Evolutionary conservation across 92 coral and sea anemone genomes (phyloP).

Genomic region (Zoanthus solanderi): DNA sequence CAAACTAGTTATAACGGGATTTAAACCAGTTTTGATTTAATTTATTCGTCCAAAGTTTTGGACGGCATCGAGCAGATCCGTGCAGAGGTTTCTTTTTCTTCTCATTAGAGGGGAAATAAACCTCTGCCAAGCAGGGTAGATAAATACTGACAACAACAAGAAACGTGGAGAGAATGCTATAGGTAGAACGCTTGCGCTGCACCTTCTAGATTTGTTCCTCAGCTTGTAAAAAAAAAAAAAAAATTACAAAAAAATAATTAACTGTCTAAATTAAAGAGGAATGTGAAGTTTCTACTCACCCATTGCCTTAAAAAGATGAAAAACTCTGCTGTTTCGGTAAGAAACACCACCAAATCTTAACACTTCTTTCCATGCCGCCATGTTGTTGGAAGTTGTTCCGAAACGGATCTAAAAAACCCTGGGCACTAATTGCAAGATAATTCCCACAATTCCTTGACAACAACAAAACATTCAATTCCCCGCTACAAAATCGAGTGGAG

Average conservation of each 20-base stretch:
- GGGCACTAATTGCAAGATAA: neutral
- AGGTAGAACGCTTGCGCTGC: too few species aligned
- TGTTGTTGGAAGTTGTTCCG: slow-evolving; percentile 53
- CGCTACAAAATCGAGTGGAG: slow-evolving; percentile 22
- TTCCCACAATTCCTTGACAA: slow-evolving; percentile 45
- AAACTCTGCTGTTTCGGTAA: slow-evolving; percentile 9
- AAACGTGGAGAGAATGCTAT: too few species aligned
- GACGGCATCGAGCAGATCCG: too few species aligned
- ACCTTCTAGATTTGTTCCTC: too few species aligned
- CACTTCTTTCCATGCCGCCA: slow-evolving; percentile 60
- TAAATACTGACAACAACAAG: too few species aligned
- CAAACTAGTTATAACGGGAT: too few species aligned
- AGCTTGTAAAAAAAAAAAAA: neutral
- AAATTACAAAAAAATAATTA: neutral
- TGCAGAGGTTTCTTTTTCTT: too few species aligned
- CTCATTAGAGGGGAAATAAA: too few species aligned
- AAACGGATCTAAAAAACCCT: neutral
- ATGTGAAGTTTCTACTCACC: neutral
- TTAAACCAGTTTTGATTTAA: too few species aligned
- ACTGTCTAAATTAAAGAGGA: neutral
- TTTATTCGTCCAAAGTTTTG: too few species aligned
- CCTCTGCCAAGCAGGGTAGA: too few species aligned
- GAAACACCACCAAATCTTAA: slow-evolving; percentile 25
- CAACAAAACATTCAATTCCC: neutral
- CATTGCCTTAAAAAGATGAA: neutral